Percentiles rank a stretch among this genome's conserved stretches.
These are phyloP conservation scores for Drosophila diplacantha DNA, from an alignment of 2,888 invertebrate species.

Conservation along the genomic window DNA sequence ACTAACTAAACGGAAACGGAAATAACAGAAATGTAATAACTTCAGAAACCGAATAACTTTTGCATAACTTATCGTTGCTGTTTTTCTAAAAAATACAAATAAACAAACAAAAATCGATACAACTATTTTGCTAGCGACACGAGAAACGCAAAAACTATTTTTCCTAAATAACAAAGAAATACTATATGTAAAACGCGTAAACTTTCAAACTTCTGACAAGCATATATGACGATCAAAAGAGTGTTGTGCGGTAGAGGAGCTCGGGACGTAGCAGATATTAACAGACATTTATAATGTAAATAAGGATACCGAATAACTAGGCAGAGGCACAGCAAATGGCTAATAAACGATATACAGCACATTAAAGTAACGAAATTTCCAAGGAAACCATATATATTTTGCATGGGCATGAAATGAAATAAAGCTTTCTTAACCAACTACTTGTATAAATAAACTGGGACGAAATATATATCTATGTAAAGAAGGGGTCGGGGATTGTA, in stretches of 20 bases:
- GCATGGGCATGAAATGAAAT: constrained; percentile 36
- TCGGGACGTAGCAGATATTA: constrained; percentile 13
- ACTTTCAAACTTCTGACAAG: constrained; percentile 40
- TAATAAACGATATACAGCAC: constrained; percentile 24
- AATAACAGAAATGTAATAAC: neutral
- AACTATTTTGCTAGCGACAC: constrained; percentile 49
- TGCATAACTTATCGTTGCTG: constrained; percentile 46
- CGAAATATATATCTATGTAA: constrained; percentile 38
- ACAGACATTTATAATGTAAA: constrained; percentile 38
- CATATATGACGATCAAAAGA: constrained; percentile 57
- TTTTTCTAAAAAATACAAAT: constrained; percentile 27
- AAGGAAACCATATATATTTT: constrained; percentile 33
- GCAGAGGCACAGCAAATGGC: constrained; percentile 22
- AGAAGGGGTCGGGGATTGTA: constrained; percentile 43
- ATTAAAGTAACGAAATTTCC: constrained; percentile 16
- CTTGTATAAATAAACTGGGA: constrained; percentile 29
- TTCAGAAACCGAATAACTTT: constrained; percentile 18
- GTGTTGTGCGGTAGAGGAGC: constrained; percentile 49
- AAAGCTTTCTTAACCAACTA: constrained; percentile 35
- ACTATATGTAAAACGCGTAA: constrained; percentile 31
- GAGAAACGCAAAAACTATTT: constrained; percentile 45
- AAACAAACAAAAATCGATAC: constrained; percentile 24
- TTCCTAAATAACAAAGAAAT: constrained; percentile 40
- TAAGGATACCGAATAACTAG: constrained; percentile 20
- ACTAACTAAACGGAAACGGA: constrained; percentile 29